A percentile compares a stretch with the other conserved stretches of the same genome.
These are phyloP conservation scores for Heliopora coerulea DNA, from an alignment of 92 coral and sea anemone genomes.

Conservation along the genomic window DNA sequence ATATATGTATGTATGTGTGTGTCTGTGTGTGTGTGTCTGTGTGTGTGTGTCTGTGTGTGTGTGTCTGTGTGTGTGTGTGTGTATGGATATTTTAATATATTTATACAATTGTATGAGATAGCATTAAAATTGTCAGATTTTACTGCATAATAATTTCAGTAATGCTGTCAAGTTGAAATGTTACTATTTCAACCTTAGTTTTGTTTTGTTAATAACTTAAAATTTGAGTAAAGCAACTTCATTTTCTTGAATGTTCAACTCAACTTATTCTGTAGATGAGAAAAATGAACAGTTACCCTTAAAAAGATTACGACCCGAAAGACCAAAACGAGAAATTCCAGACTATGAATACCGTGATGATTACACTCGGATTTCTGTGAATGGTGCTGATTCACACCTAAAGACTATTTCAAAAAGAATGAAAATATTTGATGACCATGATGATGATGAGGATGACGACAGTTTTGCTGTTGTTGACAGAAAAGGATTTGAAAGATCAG, in stretches of 20 bases:
- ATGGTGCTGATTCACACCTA: conserved; percentile 18
- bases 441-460: conserved; percentile 33
- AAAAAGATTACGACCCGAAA: conserved; percentile 83
- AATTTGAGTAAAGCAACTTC: no score
- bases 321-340: conserved; percentile 87
- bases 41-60: no score
- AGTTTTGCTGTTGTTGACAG: conserved; percentile 8
- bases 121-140: no score
- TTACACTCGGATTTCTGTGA: conserved; percentile 51
- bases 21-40: no score
- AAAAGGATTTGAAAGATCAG: conserved; percentile 29
- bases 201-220: no score
- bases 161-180: no score
- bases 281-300: conserved; percentile 55
- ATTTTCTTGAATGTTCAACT: not conserved
- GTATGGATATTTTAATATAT: no score
- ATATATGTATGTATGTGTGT: no score
- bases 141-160: no score
- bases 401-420: conserved; percentile 43
- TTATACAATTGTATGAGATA: no score
- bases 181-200: no score
- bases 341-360: conserved; percentile 80
- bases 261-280: conserved; percentile 26
- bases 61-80: no score
- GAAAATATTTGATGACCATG: conserved; percentile 17